phyloP scores from a whole-genome alignment of 2,888 invertebrate genomes.

The Temnothorax rugatulus region DNA sequence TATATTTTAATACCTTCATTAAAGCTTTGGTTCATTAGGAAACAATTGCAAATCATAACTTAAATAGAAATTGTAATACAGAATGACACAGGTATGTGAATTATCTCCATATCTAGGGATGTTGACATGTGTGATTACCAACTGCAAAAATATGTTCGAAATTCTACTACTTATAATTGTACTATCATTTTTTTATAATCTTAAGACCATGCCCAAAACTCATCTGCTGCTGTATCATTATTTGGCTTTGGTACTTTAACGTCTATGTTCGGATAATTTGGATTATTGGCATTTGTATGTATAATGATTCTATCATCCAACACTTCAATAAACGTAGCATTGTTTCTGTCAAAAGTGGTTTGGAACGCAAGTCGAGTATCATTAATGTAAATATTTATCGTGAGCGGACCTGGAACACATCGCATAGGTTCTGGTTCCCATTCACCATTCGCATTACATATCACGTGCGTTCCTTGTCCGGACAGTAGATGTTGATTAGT shows the following conservation, averaged over 20 bases:
- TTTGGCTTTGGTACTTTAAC: slow-evolving; percentile 52
- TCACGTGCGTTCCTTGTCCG: slow-evolving; percentile 70
- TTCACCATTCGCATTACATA: slow-evolving; percentile 79
- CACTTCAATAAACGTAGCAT: slow-evolving; percentile 69
- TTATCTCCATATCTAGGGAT: slow-evolving; percentile 50
- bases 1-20: slow-evolving; percentile 49
- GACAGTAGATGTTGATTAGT: slow-evolving; percentile 61
- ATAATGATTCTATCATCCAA: slow-evolving; percentile 71
- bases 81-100: slow-evolving; percentile 28
- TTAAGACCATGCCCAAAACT: slow-evolving; percentile 5
- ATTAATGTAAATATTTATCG: slow-evolving; percentile 76
- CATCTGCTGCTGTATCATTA: too few species aligned
- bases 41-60: slow-evolving; percentile 10
- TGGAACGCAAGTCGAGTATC: slow-evolving; percentile 60
- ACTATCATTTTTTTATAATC: neutral
- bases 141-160: neutral
- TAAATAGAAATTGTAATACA: slow-evolving; percentile 33
- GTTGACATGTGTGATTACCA: neutral
- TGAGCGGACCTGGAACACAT: slow-evolving; percentile 83
- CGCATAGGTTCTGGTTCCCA: slow-evolving; percentile 83
- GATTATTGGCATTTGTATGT: slow-evolving; percentile 50
- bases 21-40: slow-evolving; percentile 22
- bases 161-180: slow-evolving; percentile 11
- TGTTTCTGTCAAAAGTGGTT: slow-evolving; percentile 47
- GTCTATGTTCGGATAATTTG: slow-evolving; percentile 67